Base-by-base conservation (phyloP, 2,888 invertebrate genomes). In the Andrena camellia region DNA sequence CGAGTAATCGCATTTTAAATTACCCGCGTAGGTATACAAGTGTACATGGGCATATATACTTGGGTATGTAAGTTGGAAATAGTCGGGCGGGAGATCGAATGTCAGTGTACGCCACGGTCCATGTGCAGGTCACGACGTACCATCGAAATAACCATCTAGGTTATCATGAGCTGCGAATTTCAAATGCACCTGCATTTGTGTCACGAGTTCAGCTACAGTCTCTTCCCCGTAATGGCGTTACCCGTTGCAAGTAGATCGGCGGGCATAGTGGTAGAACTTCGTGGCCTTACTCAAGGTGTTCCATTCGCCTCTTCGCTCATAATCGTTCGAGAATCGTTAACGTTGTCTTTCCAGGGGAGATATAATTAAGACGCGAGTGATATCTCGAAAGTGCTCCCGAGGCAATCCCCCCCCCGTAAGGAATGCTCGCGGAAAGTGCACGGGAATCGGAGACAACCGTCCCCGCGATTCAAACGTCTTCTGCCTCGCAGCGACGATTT, bases 1-100 rank as follows among this genome's bases (percentile, higher is more conserved):
- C 87, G 79, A 87, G 90, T 92, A 91, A 92, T 92, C 92, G 92
- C 90, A 92, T 91, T 92, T 92, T 91, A 92, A 92, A 92, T 92
- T 92, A 92, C 91, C 90, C 90, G 83, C 84, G 85, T 85, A 76
- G 75, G 74, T 88, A 84, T 87, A 83, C 66, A 57, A 54, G 73
- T 71, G 68, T 79, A 81, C 73, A 66, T 72, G 54, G 57, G 72
- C 26, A n/a, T 71, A 71, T 80, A 54, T 42, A 64, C 35, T 62
- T 10, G 54, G 62, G 23, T 62, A 62, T 79, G 76, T 80, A 70
- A 83, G 81, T 68, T 81, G 88, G 82, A 79, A 88, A 83, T 83
- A 78, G 79, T 71, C 87, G 76, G 42, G 29, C 60, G 81, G 71
- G 80, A 83, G 86, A 88, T 88, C 88, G 88, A 88, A 88, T 85